phyloP scores from a whole-genome alignment of 2,888 invertebrate genomes.

The Pyrrhosoma nymphula region DNA sequence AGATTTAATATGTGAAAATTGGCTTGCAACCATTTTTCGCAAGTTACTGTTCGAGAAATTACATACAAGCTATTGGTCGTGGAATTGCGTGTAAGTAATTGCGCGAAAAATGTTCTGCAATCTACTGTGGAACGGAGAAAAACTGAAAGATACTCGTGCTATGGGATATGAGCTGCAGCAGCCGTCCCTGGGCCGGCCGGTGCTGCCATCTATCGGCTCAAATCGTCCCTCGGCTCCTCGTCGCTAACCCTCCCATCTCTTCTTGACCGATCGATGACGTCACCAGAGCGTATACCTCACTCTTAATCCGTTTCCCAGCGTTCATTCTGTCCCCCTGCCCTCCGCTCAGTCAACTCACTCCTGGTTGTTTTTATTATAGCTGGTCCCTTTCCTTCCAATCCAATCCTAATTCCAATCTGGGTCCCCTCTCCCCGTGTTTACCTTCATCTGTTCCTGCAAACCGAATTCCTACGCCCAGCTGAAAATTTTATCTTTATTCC shows the following conservation, averaged over 20 bases:
- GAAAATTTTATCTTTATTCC: background rate
- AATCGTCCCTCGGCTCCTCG: background rate
- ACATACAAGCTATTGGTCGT: no score
- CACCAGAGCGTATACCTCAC: conserved; percentile 44
- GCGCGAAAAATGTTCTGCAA: no score
- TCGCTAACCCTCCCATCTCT: background rate
- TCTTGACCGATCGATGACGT: conserved; percentile 54
- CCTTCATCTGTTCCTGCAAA: background rate
- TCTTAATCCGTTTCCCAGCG: conserved; percentile 38
- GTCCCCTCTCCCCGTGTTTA: background rate
- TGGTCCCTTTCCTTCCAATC: background rate
- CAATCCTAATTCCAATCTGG: conserved; percentile 39
- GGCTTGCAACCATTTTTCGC: no score
- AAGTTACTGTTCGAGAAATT: no score
- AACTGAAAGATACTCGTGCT: no score
- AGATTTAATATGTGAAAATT: no score
- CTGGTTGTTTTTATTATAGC: background rate
- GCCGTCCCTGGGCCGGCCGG: background rate
- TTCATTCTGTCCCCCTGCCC: background rate
- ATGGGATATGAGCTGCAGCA: background rate
- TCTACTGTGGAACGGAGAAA: no score
- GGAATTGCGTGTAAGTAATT: no score
- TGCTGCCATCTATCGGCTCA: conserved; percentile 39
- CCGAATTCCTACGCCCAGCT: background rate
- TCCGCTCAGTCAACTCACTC: background rate